These are phyloP conservation scores for Caradrina kadenii DNA, from an alignment of 2,888 invertebrate genomes.

Conservation along the genomic window DNA sequence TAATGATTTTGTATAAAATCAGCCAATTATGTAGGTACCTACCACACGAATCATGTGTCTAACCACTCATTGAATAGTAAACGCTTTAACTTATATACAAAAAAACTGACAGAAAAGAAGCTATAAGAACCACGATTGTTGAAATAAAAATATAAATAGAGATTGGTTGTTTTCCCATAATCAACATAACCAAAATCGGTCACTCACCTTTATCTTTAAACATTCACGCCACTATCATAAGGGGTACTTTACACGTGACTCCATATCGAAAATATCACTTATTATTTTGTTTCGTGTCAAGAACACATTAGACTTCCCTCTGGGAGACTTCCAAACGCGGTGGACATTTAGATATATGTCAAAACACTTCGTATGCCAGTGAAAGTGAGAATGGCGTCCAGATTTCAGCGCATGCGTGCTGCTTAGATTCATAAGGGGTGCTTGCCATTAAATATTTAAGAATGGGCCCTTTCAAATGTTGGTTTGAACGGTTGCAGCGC, in stretches of 20 bases:
- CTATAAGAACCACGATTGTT: background rate
- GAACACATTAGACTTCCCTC: slow-evolving; percentile 83
- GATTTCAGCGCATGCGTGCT: slow-evolving; percentile 86
- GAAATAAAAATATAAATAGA: slow-evolving; percentile 1
- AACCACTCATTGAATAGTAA: background rate
- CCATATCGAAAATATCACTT: slow-evolving; percentile 79
- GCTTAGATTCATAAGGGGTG: slow-evolving; percentile 69
- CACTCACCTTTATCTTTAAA: slow-evolving; percentile 77
- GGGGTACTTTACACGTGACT: slow-evolving; percentile 80
- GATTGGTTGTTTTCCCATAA: slow-evolving; percentile 38
- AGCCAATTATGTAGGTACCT: too few species aligned
- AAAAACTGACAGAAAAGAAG: background rate
- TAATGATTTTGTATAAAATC: background rate
- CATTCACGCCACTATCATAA: slow-evolving; percentile 85
- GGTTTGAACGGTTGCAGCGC: slow-evolving; percentile 49
- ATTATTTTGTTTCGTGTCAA: slow-evolving; percentile 85
- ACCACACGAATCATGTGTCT: background rate
- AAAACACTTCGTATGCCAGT: slow-evolving; percentile 85
- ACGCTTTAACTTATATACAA: background rate
- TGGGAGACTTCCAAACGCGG: slow-evolving; percentile 72
- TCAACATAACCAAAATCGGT: slow-evolving; percentile 71
- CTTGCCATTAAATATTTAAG: slow-evolving; percentile 71
- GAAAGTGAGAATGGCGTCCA: slow-evolving; percentile 87
- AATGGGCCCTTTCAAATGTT: slow-evolving; percentile 63
- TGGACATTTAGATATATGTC: slow-evolving; percentile 83